Evolutionary conservation across 2,113 vertebrate genomes (phyloP), one percentile per base, ranked within the genome.

Genomic region (Phylloscopus trochilus): DNA sequence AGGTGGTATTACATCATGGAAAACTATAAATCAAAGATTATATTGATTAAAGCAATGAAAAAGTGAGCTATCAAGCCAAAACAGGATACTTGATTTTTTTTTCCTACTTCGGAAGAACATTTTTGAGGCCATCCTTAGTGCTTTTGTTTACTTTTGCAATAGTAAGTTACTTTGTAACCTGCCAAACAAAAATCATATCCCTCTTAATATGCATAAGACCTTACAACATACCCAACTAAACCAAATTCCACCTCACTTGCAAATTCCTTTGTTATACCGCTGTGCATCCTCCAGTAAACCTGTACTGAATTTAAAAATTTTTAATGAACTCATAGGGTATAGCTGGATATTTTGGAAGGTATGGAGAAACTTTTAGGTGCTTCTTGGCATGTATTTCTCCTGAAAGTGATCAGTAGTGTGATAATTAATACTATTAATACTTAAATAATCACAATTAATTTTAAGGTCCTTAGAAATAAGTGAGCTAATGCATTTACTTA

Each of bases 291-390:
- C 23, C 10, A 18, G 17, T 79, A 85, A 93, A 59, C 13, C 20
- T 70, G 6, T 68, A 62, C 20, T 47, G 6, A 21, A 35, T 49
- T 72, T 69, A n/a, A 59, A 68, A 2, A 13, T 30, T 37, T 60
- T 67, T 0, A 67, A 52, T 90, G 55, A 86, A 52, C 20, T 89
- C 7, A 14, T 13, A 74, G 26, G 4, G 7, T 49, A 69, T 16
- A 86, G 27, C 5, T 64, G 24, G 33, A 28, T 59, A 39, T 41
- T 93, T 92, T 78, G 27, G 31, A 75, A 86, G n/a, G 49, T 74
- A 53, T 0, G 0, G 8, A 31, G 22, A 69, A 46, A 31, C 33
- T 59, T 75, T 28, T 14, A 8, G 23, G n/a, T 10, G 7, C 19
- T 85, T 91, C 58, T 26, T 80, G 72, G 31, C 24, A 18, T 3